phyloP scores from a whole-genome alignment of 2,888 invertebrate species.

The Entomobrya proxima region DNA sequence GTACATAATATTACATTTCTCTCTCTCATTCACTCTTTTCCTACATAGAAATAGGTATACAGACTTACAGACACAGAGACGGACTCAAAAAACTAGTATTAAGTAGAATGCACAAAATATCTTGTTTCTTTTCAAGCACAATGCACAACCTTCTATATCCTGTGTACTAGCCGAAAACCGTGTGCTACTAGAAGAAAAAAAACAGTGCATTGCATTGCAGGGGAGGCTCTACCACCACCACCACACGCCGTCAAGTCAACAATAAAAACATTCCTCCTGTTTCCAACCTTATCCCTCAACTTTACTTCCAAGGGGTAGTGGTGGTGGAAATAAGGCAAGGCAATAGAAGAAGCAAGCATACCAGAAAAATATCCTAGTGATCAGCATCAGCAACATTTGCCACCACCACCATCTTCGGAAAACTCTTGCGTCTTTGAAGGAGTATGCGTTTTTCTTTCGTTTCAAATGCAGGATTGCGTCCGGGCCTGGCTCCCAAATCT shows the following conservation, averaged over 20 bases:
- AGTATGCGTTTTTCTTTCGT: background rate
- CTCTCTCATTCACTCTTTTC: background rate
- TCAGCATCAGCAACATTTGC: background rate
- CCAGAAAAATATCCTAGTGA: constrained; percentile 23
- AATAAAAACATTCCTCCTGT: background rate
- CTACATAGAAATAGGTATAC: too few species aligned
- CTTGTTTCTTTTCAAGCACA: background rate
- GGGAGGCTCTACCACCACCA: background rate
- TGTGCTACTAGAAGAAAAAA: background rate
- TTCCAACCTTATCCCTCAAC: constrained; percentile 32
- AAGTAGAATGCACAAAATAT: too few species aligned
- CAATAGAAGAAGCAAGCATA: background rate
- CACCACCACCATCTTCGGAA: constrained; percentile 37
- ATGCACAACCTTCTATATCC: background rate
- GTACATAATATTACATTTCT: too few species aligned
- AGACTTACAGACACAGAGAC: too few species aligned
- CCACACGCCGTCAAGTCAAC: background rate
- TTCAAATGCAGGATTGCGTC: constrained; percentile 49
- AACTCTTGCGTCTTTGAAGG: constrained; percentile 21
- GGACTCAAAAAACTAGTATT: too few species aligned
- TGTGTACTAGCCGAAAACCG: background rate
- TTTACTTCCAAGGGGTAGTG: constrained; percentile 30
- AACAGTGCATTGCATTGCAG: constrained; percentile 10
- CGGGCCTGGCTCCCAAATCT: background rate
- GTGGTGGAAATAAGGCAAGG: background rate